A percentile compares a stretch with the other conserved stretches of the same genome.
Evolutionary conservation across 2,888 invertebrate genomes (phyloP).

Genomic region (Heteromyza rotundicornis): DNA sequence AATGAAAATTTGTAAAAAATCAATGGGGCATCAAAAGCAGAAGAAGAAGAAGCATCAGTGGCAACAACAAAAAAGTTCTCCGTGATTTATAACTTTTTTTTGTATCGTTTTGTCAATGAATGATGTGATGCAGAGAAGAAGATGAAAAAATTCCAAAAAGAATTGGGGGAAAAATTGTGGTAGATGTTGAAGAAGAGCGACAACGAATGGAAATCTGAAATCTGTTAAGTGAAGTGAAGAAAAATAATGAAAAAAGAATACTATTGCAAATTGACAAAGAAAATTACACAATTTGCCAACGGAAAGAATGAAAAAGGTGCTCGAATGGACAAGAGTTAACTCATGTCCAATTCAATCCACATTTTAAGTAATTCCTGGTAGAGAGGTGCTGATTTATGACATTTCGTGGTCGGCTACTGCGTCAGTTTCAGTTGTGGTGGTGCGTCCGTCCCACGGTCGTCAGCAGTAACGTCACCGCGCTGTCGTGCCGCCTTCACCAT

Average conservation of each 20-base stretch:
- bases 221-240: background rate
- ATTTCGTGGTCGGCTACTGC: no score
- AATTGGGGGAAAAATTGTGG: slow-evolving; percentile 6
- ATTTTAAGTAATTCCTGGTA: background rate
- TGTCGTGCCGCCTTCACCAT: no score
- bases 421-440: no score
- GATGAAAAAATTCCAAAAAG: slow-evolving; percentile 18
- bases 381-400: no score
- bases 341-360: no score
- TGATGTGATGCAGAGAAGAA: slow-evolving; percentile 11
- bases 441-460: no score
- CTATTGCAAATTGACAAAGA: background rate
- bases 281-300: no score
- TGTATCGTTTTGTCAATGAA: slow-evolving; percentile 23
- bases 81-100: slow-evolving; percentile 15
- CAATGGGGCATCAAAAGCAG: slow-evolving; percentile 43
- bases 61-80: slow-evolving; percentile 23
- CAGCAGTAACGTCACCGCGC: no score
- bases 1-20: slow-evolving; percentile 42
- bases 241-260: background rate
- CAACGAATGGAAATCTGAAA: background rate
- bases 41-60: slow-evolving; percentile 20
- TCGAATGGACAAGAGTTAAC: no score
- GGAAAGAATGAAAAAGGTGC: no score
- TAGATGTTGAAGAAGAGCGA: background rate